Percentiles rank a stretch among this genome's conserved stretches.
Conservation (phyloP, 1,140 invertebrate genomes). For the Caerostris darwini region DNA sequence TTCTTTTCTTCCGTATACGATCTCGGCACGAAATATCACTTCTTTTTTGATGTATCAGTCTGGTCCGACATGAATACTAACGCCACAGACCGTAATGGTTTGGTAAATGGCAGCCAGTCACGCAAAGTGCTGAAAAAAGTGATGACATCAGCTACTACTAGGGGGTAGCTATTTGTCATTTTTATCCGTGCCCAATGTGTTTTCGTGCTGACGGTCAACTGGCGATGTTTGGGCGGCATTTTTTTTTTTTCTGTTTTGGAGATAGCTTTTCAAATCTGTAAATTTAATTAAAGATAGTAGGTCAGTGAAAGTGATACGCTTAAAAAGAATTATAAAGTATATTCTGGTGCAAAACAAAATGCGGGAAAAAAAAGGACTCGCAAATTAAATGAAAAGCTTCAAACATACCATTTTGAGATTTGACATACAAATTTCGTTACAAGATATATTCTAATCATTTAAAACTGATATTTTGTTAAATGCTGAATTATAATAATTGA, state of each 20-base stretch:
- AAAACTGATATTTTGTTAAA: too few species aligned
- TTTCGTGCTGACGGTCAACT: conserved; percentile 30
- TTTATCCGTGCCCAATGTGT: conserved; percentile 5
- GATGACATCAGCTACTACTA: conserved; percentile 61
- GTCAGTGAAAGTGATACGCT: too few species aligned
- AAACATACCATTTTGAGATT: too few species aligned
- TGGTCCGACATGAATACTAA: conserved; percentile 67
- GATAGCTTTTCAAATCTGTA: neutral
- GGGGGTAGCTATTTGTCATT: conserved; percentile 63
- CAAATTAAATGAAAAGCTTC: too few species aligned
- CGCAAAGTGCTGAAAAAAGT: conserved; percentile 63
- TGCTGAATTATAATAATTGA: too few species aligned
- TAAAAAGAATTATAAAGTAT: too few species aligned
- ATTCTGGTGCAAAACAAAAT: too few species aligned
- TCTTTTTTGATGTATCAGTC: conserved; percentile 70
- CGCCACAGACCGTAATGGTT: conserved; percentile 59
- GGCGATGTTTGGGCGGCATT: neutral
- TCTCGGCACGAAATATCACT: neutral
- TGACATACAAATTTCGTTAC: too few species aligned
- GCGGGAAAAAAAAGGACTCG: too few species aligned
- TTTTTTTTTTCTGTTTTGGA: neutral
- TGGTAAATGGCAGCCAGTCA: conserved; percentile 65
- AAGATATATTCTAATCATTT: too few species aligned
- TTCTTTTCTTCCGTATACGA: neutral
- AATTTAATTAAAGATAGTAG: neutral